Percentiles rank a stretch among this genome's conserved stretches.
Conservation (phyloP, 1,140 invertebrate genomes). For the Zaprionus ghesquierei region DNA sequence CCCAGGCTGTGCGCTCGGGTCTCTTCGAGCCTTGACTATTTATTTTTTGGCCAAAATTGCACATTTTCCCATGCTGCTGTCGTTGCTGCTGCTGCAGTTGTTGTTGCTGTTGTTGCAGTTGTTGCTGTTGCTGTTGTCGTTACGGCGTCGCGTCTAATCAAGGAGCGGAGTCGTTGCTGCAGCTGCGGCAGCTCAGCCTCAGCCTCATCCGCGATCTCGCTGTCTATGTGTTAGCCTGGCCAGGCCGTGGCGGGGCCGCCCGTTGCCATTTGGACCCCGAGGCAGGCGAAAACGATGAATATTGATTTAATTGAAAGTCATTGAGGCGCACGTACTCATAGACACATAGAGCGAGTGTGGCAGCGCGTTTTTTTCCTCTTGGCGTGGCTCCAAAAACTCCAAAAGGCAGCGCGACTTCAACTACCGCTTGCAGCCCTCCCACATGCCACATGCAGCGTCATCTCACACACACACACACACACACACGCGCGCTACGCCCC, state of each 20-base stretch:
- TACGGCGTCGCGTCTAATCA: constrained; percentile 76
- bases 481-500: constrained; percentile 55
- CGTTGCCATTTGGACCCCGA: constrained; percentile 71
- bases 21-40: constrained; percentile 69
- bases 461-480: constrained; percentile 20
- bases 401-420: constrained; percentile 47
- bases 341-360: constrained; percentile 34
- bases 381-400: constrained; percentile 59
- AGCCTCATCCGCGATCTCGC: not conserved
- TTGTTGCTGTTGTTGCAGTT: constrained; percentile 30
- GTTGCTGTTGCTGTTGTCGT: constrained; percentile 40
- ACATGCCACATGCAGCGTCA: constrained; percentile 67
- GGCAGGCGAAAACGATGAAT: constrained; percentile 76
- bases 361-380: constrained; percentile 47
- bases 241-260: constrained; percentile 53
- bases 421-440: constrained; percentile 49
- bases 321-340: constrained; percentile 74
- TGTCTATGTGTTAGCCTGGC: constrained; percentile 24
- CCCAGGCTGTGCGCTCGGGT: constrained; percentile 51
- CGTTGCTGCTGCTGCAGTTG: constrained; percentile 36
- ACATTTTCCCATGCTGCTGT: constrained; percentile 71
- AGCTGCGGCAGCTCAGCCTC: constrained; percentile 25
- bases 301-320: constrained; percentile 82
- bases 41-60: constrained; percentile 81
- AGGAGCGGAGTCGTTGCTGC: constrained; percentile 65